These are phyloP conservation scores for Noctua janthina DNA, from an alignment of 2,888 invertebrate genomes.

Conservation along the genomic window DNA sequence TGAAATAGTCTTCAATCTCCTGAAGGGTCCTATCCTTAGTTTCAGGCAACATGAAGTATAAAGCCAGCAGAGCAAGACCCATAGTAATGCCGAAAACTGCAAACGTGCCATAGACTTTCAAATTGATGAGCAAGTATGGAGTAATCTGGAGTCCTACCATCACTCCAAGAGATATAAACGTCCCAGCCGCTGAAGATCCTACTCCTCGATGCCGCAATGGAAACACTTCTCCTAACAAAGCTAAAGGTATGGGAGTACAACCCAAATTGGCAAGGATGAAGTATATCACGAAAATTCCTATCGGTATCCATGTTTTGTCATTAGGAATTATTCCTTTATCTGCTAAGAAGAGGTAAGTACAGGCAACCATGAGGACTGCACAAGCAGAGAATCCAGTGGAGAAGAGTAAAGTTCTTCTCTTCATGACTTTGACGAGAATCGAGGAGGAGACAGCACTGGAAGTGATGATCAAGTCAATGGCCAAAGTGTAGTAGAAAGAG, in stretches of 20 bases:
- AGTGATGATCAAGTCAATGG: conserved; percentile 77
- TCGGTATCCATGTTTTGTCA: conserved; percentile 71
- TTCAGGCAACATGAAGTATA: conserved; percentile 73
- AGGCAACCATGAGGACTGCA: conserved; percentile 68
- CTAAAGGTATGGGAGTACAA: conserved; percentile 79
- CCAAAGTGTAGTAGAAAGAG: conserved; percentile 76
- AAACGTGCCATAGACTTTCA: conserved; percentile 72
- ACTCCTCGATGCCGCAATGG: conserved; percentile 79
- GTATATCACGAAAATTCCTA: conserved; percentile 74
- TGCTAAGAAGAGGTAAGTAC: conserved; percentile 73
- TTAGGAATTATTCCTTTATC: conserved; percentile 67
- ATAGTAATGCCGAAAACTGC: conserved; percentile 63
- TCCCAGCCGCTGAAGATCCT: conserved; percentile 73
- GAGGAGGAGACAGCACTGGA: conserved; percentile 74
- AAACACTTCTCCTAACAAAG: conserved; percentile 80
- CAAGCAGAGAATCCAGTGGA: conserved; percentile 74
- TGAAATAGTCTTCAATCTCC: conserved; percentile 75
- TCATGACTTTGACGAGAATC: conserved; percentile 75
- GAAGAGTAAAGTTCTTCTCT: conserved; percentile 77
- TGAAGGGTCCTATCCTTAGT: conserved; percentile 75
- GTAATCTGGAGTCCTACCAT: conserved; percentile 75
- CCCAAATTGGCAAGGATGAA: conserved; percentile 80
- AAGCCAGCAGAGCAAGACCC: conserved; percentile 58
- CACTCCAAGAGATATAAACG: conserved; percentile 70
- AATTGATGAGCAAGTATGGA: conserved; percentile 69